Percentiles rank a stretch among this genome's conserved stretches.
Evolutionary conservation across 2,888 invertebrate species (phyloP).

Genomic region (Drosophila pseudotalamancana): DNA sequence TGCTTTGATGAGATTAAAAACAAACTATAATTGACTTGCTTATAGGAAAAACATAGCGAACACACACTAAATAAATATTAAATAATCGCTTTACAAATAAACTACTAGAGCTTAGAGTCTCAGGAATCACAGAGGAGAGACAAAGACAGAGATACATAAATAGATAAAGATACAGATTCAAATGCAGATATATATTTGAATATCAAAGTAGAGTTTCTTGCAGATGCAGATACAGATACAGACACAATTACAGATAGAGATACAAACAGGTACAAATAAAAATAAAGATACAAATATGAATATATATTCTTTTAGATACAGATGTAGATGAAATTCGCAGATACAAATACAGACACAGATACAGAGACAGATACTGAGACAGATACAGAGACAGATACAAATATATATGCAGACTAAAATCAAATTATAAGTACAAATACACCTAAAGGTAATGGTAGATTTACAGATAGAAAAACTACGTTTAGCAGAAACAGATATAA

Average conservation of each 20-base stretch:
- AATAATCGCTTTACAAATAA: no score
- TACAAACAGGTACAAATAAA: neutral
- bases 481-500: neutral
- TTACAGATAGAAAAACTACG: neutral
- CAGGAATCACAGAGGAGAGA: no score
- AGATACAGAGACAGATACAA: neutral
- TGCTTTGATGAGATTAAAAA: neutral
- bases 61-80: no score
- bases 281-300: neutral
- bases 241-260: neutral
- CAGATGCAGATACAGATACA: neutral
- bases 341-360: neutral
- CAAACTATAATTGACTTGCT: neutral
- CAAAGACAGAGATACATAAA: neutral
- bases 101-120: neutral
- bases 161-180: neutral
- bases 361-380: neutral
- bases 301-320: neutral
- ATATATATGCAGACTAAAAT: neutral
- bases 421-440: conserved; percentile 2
- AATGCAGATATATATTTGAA: no score
- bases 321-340: no score
- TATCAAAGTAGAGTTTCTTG: no score
- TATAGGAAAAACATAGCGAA: no score
- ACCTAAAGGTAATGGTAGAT: neutral